phyloP scores from a whole-genome alignment of 35 echinoderm and acorn worm genomes.

The Apostichopus californicus region DNA sequence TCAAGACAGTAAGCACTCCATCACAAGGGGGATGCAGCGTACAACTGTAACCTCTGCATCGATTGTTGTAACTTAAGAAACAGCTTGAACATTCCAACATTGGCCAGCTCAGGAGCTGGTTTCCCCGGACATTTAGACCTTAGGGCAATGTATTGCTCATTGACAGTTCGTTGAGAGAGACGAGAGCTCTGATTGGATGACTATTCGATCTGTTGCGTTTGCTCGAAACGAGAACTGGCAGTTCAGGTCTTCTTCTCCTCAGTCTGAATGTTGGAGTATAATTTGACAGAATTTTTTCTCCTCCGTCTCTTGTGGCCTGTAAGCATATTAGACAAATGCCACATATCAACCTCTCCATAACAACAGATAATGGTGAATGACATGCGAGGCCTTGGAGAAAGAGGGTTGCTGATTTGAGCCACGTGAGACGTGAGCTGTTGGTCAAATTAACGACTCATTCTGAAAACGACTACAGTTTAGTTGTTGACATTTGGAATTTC shows the following conservation, averaged over 20 bases:
- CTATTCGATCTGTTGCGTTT: not conserved
- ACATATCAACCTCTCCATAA: not conserved
- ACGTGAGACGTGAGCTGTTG: not conserved
- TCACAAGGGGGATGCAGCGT: conserved; percentile 8
- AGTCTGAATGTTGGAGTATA: not conserved
- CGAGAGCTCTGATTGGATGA: not conserved
- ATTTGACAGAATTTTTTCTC: conserved; percentile 23
- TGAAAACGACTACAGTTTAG: not conserved
- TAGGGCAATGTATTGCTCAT: conserved; percentile 8
- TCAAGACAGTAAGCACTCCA: conserved; percentile 12
- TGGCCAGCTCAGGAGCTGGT: not conserved
- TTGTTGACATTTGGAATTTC: conserved; percentile 1
- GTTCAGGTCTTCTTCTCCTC: not conserved
- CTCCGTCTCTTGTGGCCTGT: not conserved
- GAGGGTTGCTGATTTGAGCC: not conserved
- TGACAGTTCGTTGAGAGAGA: not conserved
- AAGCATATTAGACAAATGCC: not conserved
- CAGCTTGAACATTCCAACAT: conserved; percentile 13
- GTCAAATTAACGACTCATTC: not conserved
- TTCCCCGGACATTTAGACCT: not conserved
- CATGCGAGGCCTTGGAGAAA: not conserved
- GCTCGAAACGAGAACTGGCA: conserved; percentile 8
- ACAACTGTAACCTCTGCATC: not conserved
- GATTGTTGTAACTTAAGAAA: not conserved
- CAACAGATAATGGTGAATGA: not conserved